Evolutionary conservation across 1,140 invertebrate species (phyloP), one percentile per base, ranked within the genome.

Genomic region (Drosophila arizonae): DNA sequence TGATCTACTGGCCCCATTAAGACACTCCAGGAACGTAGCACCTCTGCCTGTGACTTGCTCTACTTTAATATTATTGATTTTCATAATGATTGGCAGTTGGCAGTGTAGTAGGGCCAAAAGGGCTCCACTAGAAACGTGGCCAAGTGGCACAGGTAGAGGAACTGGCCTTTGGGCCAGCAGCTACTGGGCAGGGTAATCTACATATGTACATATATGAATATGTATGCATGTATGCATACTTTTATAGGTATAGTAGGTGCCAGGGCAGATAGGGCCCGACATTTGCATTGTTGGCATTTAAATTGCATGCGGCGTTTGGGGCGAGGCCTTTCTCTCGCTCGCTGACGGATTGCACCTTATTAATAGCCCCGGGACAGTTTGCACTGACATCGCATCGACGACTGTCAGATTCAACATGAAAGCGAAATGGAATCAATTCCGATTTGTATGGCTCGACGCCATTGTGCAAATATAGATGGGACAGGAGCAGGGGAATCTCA

Each of bases 1-100:
- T 71, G 52, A 41, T 54, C 60, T 43, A 55, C 17, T 55, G n/a
- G 10, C 4, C 17, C 10, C 4, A 13, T 24, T 10, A 6, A 13
- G 4, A 24, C n/a, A 9, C 8, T 24, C 5, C 2, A 15, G 17
- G 4, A 51, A n/a, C 13, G 15, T 4, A 11, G n/a, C 69, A 79
- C 64, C 60, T 64, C 33, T 77, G 60, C 66, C 45, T 61, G 48
- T 11, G 15, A 54, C 17, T 21, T 50, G 68, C 43, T 67, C 76
- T 13, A 76, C 64, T 77, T 76, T 60, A 66, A 78, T 76, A 58
- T 62, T 79, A 79, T 79, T 52, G 77, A 79, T 79, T 79, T 79
- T 76, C 51, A 61, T 69, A 60, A 77, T 79, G 77, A 79, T 79
- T 79, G 77, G 68, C 73, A 76, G 15, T 13, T 45, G 43, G 21